Percentiles rank a stretch among this genome's conserved stretches.
phyloP scores from a whole-genome alignment of 2,113 vertebrate species.

The Anhinga rufa region DNA sequence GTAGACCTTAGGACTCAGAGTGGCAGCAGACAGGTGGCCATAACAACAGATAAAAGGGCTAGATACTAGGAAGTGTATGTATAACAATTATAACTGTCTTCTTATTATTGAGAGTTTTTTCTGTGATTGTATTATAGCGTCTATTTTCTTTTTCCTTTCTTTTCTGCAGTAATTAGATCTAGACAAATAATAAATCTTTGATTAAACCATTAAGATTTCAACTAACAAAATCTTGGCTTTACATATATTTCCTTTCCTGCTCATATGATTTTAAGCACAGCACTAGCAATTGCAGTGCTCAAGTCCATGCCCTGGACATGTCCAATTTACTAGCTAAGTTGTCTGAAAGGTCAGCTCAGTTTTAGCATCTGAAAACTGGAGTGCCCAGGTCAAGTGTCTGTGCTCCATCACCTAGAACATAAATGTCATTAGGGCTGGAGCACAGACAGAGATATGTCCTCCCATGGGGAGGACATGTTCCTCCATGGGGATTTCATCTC shows the following conservation, averaged over 20 bases:
- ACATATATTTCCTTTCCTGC: background rate
- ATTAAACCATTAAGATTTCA: background rate
- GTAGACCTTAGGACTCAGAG: background rate
- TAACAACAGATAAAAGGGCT: background rate
- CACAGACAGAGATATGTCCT: background rate
- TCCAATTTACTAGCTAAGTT: background rate
- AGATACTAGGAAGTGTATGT: background rate
- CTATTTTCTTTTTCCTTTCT: background rate
- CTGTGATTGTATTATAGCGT: background rate
- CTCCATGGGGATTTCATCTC: background rate
- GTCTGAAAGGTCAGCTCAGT: background rate
- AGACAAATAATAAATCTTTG: background rate
- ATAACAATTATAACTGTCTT: background rate
- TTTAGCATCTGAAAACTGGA: background rate
- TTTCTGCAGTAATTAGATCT: background rate
- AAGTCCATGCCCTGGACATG: background rate
- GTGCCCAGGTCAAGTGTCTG: background rate
- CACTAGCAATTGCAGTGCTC: background rate
- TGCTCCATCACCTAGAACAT: background rate
- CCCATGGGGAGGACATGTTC: too few relatives aligned
- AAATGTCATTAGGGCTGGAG: background rate
- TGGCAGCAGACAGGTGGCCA: background rate
- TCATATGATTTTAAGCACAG: background rate
- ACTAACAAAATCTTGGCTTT: background rate
- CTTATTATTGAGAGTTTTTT: background rate